Evolutionary conservation across 35 echinoderm and acorn worm genomes (phyloP).

Genomic region (Heliocidaris tuberculata): DNA sequence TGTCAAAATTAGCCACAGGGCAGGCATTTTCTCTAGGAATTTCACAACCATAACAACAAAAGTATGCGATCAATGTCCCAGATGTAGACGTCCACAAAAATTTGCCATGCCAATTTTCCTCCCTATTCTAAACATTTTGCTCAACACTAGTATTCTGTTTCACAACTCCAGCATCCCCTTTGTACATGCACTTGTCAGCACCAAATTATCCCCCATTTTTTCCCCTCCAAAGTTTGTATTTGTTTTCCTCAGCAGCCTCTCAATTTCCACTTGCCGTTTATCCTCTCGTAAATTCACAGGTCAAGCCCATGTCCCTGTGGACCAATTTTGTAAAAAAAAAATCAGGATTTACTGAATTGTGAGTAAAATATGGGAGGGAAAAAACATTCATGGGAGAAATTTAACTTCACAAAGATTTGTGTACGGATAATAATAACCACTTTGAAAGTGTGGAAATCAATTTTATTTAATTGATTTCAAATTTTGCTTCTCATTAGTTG

Average conservation of each 20-base stretch:
- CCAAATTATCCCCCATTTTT: neutral
- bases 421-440: no score
- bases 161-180: neutral
- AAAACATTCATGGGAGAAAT: neutral
- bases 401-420: no score
- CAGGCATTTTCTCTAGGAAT: neutral
- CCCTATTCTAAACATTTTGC: conserved; percentile 37
- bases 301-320: neutral
- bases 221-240: neutral
- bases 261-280: neutral
- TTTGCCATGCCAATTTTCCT: conserved; percentile 14
- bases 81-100: neutral
- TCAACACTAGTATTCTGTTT: conserved; percentile 25
- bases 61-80: conserved; percentile 20
- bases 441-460: no score
- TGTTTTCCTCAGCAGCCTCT: neutral
- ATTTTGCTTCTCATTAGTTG: no score
- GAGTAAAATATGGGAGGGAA: neutral
- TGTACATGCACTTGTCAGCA: neutral
- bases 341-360: neutral
- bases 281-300: conserved; percentile 1
- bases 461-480: no score
- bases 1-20: neutral
- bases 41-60: neutral
- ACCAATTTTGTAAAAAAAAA: neutral